These are phyloP conservation scores for Cassiopea andromeda DNA, from an alignment of 30 jellyfish, hydroid and myxozoan species.

Conservation along the genomic window DNA sequence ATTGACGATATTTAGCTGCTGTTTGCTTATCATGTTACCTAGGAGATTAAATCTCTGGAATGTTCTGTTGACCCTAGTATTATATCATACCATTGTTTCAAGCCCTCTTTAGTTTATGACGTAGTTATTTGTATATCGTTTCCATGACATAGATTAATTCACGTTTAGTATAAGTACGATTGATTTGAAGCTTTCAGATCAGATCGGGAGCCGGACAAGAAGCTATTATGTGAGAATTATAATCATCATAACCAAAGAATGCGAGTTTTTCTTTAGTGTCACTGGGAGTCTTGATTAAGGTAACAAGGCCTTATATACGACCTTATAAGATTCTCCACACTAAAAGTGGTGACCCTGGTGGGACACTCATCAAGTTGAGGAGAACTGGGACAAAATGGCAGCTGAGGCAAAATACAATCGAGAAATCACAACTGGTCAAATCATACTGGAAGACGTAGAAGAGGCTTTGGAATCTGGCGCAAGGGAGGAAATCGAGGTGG, in stretches of 20 bases:
- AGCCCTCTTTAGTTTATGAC: conserved; percentile 23
- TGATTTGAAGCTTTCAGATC: conserved; percentile 39
- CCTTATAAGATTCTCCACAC: conserved; percentile 40
- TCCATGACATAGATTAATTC: conserved; percentile 34
- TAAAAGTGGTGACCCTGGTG: conserved; percentile 55
- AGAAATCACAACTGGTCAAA: conserved; percentile 37
- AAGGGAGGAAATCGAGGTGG: conserved; percentile 63
- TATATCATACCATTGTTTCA: conserved; percentile 27
- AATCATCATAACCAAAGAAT: conserved; percentile 24
- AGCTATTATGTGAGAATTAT: conserved; percentile 16
- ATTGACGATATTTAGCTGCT: conserved; percentile 18
- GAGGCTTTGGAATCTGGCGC: conserved; percentile 51
- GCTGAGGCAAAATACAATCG: conserved; percentile 47
- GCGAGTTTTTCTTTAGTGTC: conserved; percentile 56
- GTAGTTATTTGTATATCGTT: conserved; percentile 34
- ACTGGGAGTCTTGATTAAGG: conserved; percentile 41
- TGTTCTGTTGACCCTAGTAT: conserved; percentile 13
- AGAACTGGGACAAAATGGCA: conserved; percentile 39
- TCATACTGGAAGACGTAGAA: conserved; percentile 28
- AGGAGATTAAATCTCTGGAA: conserved; percentile 20
- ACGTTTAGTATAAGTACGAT: conserved; percentile 35
- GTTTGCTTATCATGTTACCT: conserved; percentile 35
- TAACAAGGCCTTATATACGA: conserved; percentile 12
- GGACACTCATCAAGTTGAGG: conserved; percentile 21
- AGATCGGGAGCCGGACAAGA: conserved; percentile 28